Evolutionary conservation across 2,888 invertebrate species (phyloP), one percentile per base, ranked within the genome.

Genomic region (Pammene aurita): DNA sequence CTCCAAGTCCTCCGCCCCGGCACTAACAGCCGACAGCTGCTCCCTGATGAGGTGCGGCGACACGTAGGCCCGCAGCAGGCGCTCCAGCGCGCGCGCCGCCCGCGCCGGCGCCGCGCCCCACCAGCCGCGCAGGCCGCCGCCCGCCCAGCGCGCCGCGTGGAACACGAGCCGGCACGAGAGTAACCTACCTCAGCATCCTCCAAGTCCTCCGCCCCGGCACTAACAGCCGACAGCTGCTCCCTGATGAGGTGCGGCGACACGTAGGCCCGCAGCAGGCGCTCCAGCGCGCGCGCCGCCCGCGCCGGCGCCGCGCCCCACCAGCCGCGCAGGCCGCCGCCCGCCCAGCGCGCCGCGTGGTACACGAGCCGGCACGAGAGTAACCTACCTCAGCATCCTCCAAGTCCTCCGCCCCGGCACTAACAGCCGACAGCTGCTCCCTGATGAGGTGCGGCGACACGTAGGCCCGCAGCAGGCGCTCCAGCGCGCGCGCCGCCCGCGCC

Each of bases 381-480:
- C 61, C 14, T 16, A 61, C 35, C 66, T 62, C 58, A 6, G 57
- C 42, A 6, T 52, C 50, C 61, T 71, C 58, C 35, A 48, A 79
- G 76, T 5, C 44, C 44, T 35, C 42, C 5, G 67, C 66, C 13
- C 52, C 60, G 10, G 44, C 62, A 34, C 42, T 56, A 50, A 75
- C 72, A n/a, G 70, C 67, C 13, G 50, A n/a, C 52, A 63, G 61
- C 74, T 79, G 79, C 0, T 50, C 65, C 26, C 70, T 57, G n/a
- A 73, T 69, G 65, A 73, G 71, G 42, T 48, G 74, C 74, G 78
- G 82, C 80, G 79, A 70, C 69, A 84, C 77, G 77, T 72, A 76
- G 26, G 95, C 95, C n/a, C 95, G 95, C 72, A 96, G 94, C 67
- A 76, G 67, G 10, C 75, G 93, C 95, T 96, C 97, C 96, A 97